Percentiles rank a stretch among this genome's conserved stretches.
phyloP scores from a whole-genome alignment of 2,113 vertebrate genomes.

The Trogon melanurus region DNA sequence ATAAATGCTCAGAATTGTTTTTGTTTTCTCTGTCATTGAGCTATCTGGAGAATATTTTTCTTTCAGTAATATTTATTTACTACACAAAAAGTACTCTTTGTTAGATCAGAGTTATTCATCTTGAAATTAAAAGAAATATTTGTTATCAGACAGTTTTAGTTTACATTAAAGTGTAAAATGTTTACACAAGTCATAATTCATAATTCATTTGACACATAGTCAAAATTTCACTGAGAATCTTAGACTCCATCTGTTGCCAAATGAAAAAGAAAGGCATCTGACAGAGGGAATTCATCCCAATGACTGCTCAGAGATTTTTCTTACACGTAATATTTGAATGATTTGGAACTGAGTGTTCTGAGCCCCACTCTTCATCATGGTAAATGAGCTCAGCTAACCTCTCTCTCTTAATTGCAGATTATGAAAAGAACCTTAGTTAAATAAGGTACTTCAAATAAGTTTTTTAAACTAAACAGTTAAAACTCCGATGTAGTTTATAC shows the following conservation, averaged over 20 bases:
- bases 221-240: not conserved
- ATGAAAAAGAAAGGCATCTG: not conserved
- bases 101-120: not conserved
- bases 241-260: not conserved
- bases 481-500: not conserved
- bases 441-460: not conserved
- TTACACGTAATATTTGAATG: not conserved
- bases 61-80: not conserved
- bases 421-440: not conserved
- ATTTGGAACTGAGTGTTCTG: not conserved
- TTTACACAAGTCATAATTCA: not conserved
- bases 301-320: not conserved
- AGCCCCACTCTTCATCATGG: not conserved
- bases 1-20: not conserved
- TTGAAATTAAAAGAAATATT: not conserved
- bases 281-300: not conserved
- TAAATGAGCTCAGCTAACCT: not conserved
- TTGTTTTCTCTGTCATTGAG: not conserved
- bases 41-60: not conserved
- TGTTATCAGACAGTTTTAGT: not conserved
- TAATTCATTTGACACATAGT: not conserved
- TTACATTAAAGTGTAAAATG: not conserved
- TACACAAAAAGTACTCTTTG: not conserved
- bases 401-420: not conserved
- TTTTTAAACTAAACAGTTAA: not conserved